These are phyloP conservation scores for Frankliniella intonsa DNA, from an alignment of 2,888 invertebrate species.

Conservation along the genomic window DNA sequence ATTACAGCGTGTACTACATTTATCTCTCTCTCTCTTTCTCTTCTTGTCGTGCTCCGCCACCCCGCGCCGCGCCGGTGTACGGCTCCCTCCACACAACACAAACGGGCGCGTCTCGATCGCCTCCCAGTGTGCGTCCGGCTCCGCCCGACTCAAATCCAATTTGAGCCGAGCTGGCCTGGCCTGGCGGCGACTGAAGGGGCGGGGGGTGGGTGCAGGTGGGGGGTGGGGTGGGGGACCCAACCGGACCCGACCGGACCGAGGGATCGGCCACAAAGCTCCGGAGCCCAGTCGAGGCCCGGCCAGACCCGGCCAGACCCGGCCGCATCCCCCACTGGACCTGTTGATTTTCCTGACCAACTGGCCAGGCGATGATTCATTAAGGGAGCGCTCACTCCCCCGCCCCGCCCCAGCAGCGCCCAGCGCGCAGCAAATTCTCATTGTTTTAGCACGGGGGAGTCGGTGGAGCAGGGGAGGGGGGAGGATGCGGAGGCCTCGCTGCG, in stretches of 20 bases:
- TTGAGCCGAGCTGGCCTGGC: background rate
- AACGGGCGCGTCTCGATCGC: too few relatives aligned
- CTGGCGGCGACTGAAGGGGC: background rate
- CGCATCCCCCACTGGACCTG: conserved; percentile 1
- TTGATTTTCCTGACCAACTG: conserved; percentile 25
- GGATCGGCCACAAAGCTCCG: conserved; percentile 2
- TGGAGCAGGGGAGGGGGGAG: too few relatives aligned
- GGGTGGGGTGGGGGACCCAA: background rate
- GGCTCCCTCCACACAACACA: background rate
- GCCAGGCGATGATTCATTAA: conserved; percentile 24
- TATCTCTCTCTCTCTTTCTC: too few relatives aligned
- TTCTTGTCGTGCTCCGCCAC: background rate
- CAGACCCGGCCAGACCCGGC: background rate
- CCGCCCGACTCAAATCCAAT: conserved; percentile 1
- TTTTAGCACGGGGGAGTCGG: too few relatives aligned
- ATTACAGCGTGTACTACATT: too few relatives aligned
- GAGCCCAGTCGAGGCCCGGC: background rate
- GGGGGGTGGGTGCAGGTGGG: background rate
- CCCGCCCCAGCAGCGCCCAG: background rate
- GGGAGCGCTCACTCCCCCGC: background rate
- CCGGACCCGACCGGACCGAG: background rate
- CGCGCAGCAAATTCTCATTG: too few relatives aligned
- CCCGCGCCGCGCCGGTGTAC: background rate
- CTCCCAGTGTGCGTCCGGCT: background rate
- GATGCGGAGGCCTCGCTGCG: too few relatives aligned